Conservation (phyloP, 2,113 vertebrate genomes). For the Datnioides undecimradiatus region DNA sequence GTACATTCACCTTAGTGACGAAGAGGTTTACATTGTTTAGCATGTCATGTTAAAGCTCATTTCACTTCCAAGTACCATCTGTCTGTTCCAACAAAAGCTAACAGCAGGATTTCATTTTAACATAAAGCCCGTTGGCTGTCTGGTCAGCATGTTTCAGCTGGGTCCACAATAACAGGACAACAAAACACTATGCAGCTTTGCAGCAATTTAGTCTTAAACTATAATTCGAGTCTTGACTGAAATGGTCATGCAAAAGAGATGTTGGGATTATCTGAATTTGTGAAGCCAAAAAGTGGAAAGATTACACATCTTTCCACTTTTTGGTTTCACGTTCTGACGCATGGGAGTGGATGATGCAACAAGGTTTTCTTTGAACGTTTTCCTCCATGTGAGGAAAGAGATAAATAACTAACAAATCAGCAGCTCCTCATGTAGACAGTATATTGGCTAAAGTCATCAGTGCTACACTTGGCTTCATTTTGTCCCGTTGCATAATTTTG, state of each 20-base stretch:
- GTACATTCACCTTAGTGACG: not conserved
- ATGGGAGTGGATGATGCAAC: not conserved
- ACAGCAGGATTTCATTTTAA: slow-evolving; percentile 53
- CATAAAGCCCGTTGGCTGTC: not conserved
- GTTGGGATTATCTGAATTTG: slow-evolving; percentile 19
- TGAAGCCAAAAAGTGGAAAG: too few relatives aligned
- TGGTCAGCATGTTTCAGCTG: slow-evolving; percentile 1
- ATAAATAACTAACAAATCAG: slow-evolving; percentile 7
- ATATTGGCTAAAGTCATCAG: not conserved
- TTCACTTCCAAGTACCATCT: not conserved
- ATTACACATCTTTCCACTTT: not conserved
- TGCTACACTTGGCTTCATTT: slow-evolving; percentile 10
- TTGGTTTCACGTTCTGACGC: not conserved
- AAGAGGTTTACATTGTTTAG: slow-evolving; percentile 5
- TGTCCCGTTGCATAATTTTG: slow-evolving; percentile 4
- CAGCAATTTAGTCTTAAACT: not conserved
- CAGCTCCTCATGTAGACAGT: not conserved
- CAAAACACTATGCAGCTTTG: not conserved
- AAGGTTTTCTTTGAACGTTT: not conserved
- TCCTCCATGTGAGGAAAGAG: not conserved
- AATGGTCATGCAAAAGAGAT: not conserved
- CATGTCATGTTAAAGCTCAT: slow-evolving; percentile 7
- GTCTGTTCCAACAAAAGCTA: slow-evolving; percentile 12
- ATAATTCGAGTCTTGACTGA: not conserved
- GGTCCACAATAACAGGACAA: slow-evolving; percentile 12